phyloP scores from a whole-genome alignment of 2,113 vertebrate genomes.

The Mastomys coucha region DNA sequence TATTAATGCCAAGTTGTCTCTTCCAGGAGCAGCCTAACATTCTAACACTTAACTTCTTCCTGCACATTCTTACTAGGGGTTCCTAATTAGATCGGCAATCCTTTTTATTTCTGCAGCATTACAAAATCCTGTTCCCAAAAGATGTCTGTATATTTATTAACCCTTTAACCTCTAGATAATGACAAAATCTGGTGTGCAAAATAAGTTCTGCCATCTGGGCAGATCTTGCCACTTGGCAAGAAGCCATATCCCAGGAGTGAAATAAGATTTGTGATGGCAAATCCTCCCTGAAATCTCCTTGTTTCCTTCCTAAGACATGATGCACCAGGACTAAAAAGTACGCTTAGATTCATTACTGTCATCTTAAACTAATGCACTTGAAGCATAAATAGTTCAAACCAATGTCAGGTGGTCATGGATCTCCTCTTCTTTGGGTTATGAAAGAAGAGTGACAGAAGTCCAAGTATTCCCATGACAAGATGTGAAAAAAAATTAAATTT shows the following conservation, averaged over 20 bases:
- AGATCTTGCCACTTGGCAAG: not conserved
- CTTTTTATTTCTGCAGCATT: constrained; percentile 32
- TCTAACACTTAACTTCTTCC: not conserved
- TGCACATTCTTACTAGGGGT: not conserved
- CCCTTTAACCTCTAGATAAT: not conserved
- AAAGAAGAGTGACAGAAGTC: not conserved
- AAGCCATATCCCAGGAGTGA: not conserved
- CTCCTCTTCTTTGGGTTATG: not conserved
- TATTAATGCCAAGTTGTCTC: not conserved
- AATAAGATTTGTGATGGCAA: not conserved
- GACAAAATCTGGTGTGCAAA: not conserved
- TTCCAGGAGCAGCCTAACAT: not conserved
- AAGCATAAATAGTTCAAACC: not conserved
- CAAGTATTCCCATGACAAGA: not conserved
- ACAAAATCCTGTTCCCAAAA: not conserved
- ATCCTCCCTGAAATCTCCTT: not conserved
- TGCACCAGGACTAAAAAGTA: not conserved
- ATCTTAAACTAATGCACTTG: not conserved
- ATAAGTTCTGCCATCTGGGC: constrained; percentile 21
- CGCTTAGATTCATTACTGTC: not conserved
- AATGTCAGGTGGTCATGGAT: not conserved
- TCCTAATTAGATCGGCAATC: not conserved
- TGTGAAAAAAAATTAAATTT: not conserved
- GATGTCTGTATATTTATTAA: not conserved
- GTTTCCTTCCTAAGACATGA: not conserved